Evolutionary conservation across 2,113 vertebrate species (phyloP).

Genomic region (Taurulus bubalis): DNA sequence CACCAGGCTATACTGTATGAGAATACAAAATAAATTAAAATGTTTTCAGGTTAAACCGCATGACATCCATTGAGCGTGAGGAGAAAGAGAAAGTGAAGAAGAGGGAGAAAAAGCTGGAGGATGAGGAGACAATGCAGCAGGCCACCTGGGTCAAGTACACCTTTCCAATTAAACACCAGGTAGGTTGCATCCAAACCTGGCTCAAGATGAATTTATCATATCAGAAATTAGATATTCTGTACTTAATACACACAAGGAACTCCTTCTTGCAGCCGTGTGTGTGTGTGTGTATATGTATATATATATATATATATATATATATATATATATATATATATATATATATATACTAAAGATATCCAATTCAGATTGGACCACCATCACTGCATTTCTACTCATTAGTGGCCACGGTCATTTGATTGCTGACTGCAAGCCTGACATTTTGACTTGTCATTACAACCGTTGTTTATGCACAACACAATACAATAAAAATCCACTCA

Average conservation of each 20-base stretch:
- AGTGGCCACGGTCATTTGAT: not conserved
- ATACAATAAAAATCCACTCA: not conserved
- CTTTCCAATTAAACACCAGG: constrained; percentile 97
- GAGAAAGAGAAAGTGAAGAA: constrained; percentile 98
- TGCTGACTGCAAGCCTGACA: not conserved
- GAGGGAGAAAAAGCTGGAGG: constrained; percentile 95
- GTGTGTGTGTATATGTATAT: too few relatives aligned
- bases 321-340: too few relatives aligned
- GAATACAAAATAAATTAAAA: not conserved
- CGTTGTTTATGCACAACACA: not conserved
- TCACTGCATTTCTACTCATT: constrained; percentile 1
- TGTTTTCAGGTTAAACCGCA: constrained; percentile 89
- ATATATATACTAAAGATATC: not conserved
- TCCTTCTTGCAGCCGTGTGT: not conserved
- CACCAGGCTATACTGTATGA: not conserved
- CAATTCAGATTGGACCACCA: not conserved
- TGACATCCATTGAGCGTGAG: constrained; percentile 97
- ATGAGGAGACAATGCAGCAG: constrained; percentile 96
- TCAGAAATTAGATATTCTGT: not conserved
- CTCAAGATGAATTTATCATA: not conserved
- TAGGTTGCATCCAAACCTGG: constrained; percentile 57
- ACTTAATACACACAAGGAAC: not conserved
- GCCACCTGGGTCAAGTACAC: constrained; percentile 98
- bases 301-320: too few relatives aligned
- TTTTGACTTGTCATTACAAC: not conserved